Conservation (phyloP, 2,113 vertebrate species). For the Dasyornis broadbenti region DNA sequence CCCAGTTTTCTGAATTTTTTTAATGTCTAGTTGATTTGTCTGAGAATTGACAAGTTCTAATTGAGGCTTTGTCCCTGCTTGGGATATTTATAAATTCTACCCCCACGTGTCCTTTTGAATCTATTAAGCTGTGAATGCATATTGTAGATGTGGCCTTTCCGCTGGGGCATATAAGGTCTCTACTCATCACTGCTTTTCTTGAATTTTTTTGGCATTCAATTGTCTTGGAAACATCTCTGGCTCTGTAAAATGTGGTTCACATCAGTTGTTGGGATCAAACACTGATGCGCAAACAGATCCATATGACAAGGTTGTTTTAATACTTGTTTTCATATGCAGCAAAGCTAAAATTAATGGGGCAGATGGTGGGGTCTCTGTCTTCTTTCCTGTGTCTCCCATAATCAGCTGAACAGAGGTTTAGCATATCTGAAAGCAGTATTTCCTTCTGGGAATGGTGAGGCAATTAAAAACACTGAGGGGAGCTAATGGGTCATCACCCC, state of each 20-base stretch:
- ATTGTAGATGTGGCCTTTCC: neutral
- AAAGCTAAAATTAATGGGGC: neutral
- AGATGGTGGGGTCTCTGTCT: neutral
- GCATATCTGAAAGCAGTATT: neutral
- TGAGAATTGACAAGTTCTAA: neutral
- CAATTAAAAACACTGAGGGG: neutral
- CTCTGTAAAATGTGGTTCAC: neutral
- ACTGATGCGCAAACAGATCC: neutral
- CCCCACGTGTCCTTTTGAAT: neutral
- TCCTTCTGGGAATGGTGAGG: neutral
- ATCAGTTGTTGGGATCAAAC: neutral
- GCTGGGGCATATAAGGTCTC: neutral
- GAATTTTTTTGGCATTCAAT: neutral
- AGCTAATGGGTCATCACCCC: neutral
- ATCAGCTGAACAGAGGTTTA: neutral
- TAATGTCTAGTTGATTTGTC: neutral
- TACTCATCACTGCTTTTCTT: neutral
- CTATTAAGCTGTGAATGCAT: neutral
- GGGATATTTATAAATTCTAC: neutral
- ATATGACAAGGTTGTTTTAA: neutral
- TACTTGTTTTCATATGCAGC: neutral
- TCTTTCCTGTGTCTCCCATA: neutral
- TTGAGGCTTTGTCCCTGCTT: neutral
- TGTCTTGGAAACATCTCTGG: neutral
- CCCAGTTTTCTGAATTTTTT: neutral